phyloP scores from a whole-genome alignment of 2,797 vertebrate species.

The Danionella dracula region DNA sequence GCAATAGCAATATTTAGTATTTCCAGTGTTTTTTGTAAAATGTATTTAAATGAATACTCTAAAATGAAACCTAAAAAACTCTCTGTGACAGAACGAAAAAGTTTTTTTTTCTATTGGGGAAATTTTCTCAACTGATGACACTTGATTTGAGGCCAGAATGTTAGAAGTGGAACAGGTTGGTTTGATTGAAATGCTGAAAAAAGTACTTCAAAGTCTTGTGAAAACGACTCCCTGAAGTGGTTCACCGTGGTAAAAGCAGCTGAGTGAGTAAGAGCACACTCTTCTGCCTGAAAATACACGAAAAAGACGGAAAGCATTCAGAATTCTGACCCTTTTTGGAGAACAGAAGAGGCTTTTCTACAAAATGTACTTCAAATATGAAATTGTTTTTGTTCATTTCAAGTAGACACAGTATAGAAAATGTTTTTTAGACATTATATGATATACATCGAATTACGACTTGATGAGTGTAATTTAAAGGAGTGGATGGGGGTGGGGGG shows the following conservation, averaged over 20 bases:
- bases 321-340: constrained; percentile 6
- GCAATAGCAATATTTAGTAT: too few relatives aligned
- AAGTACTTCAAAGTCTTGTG: constrained; percentile 30
- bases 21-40: too few relatives aligned
- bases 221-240: constrained; percentile 33
- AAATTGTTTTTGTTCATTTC: too few relatives aligned
- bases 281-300: constrained; percentile 25
- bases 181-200: constrained; percentile 5
- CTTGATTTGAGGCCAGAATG: constrained; percentile 12
- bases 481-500: too few relatives aligned
- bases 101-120: too few relatives aligned
- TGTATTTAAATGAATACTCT: too few relatives aligned
- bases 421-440: too few relatives aligned
- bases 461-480: too few relatives aligned
- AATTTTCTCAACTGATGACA: neutral
- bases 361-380: neutral
- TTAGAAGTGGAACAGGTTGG: constrained; percentile 17
- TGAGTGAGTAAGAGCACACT: constrained; percentile 21
- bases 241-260: constrained; percentile 27
- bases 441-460: too few relatives aligned
- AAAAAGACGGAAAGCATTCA: neutral
- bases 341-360: constrained; percentile 1
- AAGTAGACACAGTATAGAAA: too few relatives aligned
- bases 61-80: too few relatives aligned
- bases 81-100: too few relatives aligned